Evolutionary conservation across 2,113 vertebrate genomes (phyloP), one percentile per base, ranked within the genome.

Genomic region (cat (Felis catus)): DNA sequence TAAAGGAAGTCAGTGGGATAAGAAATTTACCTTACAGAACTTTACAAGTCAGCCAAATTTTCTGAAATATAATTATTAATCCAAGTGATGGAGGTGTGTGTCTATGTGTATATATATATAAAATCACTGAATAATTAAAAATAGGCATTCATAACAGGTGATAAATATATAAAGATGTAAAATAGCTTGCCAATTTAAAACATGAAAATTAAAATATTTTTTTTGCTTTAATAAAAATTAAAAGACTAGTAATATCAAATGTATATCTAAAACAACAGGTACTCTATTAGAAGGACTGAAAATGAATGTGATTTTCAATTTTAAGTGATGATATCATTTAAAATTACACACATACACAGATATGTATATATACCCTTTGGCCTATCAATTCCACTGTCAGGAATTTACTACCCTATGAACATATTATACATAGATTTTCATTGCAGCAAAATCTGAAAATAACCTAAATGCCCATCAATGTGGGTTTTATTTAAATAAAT

Each of bases 151-250:
- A 83, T 83, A 86, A 55, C 33, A 3, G 27, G 31, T 63, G 61
- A 78, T n/a, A 89, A 89, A 85, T 71, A 86, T 25, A 85, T 33
- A 9, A 90, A 94, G 13, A 76, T 51, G 4, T 12, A 73, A 73
- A 96, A 95, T 14, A 16, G 36, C 27, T 83, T 16, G 15, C n/a
- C 83, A 78, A 94, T n/a, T 84, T 83, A 31, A 94, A 95, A 84
- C 16, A 70, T 48, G 5, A 25, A 92, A 83, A 94, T 91, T 80
- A 93, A 97, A 91, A 82, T 58, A 94, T 41, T 96, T 91, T 73
- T 15, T 41, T 80, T 45, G 83, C 23, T 83, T 92, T 87, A 94
- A 82, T 14, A 85, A 84, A 96, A 89, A 36, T 66, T 89, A 74
- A 89, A 96, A 66, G 33, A 36, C 53, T 65, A 29, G 14, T 63